Evolutionary conservation across 2,888 invertebrate genomes (phyloP).

Genomic region (Lycocerus yunnanus): DNA sequence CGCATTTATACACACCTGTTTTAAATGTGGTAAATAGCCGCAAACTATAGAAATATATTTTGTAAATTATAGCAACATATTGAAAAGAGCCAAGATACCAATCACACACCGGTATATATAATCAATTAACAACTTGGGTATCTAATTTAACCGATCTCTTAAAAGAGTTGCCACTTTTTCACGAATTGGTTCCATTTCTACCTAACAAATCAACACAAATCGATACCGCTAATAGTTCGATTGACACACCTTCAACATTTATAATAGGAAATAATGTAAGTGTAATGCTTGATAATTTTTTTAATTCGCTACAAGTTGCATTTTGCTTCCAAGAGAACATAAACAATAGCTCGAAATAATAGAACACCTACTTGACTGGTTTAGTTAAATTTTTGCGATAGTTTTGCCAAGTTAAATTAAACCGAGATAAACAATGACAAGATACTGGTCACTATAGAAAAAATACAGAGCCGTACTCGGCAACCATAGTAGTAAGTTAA

Average conservation of each 20-base stretch:
- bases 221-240: neutral
- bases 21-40: constrained; percentile 8
- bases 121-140: constrained; percentile 12
- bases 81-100: constrained; percentile 4
- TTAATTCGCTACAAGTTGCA: constrained; percentile 2
- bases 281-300: constrained; percentile 5
- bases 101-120: constrained; percentile 12
- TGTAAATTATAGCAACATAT: constrained; percentile 5
- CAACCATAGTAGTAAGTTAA: constrained; percentile 20
- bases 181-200: neutral
- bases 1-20: constrained; percentile 9
- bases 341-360: constrained; percentile 25
- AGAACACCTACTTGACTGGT: constrained; percentile 19
- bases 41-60: constrained; percentile 7
- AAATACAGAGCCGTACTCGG: constrained; percentile 3
- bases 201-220: neutral
- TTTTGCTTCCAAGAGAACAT: constrained; percentile 17
- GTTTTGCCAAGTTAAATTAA: neutral
- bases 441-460: constrained; percentile 1
- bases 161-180: neutral
- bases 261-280: constrained; percentile 10
- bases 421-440: neutral
- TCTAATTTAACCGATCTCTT: neutral
- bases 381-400: neutral
- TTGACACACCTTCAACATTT: constrained; percentile 12